phyloP scores from a whole-genome alignment of 2,888 invertebrate genomes.

The Hypena proboscidalis region DNA sequence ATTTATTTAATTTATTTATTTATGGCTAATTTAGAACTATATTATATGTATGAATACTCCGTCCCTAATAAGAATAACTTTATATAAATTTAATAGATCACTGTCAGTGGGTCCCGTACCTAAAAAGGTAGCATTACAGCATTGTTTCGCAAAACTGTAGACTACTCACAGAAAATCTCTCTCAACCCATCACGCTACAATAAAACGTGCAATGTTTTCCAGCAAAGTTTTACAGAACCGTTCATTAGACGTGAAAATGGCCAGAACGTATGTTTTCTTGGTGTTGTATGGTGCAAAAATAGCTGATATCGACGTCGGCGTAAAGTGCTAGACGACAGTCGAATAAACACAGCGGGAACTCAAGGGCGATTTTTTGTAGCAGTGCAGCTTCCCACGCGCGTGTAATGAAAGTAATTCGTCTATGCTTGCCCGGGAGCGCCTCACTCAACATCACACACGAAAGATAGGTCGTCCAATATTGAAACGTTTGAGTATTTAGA shows the following conservation, averaged over 20 bases:
- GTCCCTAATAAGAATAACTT: no score
- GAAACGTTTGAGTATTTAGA: no score
- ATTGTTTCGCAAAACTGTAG: no score
- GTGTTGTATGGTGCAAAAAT: conserved; percentile 74
- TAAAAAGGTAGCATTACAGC: no score
- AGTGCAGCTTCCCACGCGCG: conserved; percentile 57
- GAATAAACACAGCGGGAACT: conserved; percentile 73
- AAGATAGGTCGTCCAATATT: no score
- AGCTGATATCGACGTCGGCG: conserved; percentile 76
- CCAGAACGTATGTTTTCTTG: conserved; percentile 56
- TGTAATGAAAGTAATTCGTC: conserved; percentile 36
- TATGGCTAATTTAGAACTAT: no score
- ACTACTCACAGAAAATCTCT: no score
- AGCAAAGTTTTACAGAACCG: conserved; percentile 18
- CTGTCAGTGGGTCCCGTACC: no score
- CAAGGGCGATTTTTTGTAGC: conserved; percentile 75
- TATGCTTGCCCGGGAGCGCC: conserved; percentile 24
- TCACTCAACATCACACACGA: no score
- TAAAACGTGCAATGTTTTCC: conserved; percentile 10
- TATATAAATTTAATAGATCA: no score
- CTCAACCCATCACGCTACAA: background rate
- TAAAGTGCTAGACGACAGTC: conserved; percentile 83
- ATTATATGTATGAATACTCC: no score
- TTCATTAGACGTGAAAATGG: conserved; percentile 43
- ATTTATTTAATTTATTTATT: no score